Base-by-base conservation (phyloP, 2,888 invertebrate genomes). In the Bhutanitis thaidina region DNA sequence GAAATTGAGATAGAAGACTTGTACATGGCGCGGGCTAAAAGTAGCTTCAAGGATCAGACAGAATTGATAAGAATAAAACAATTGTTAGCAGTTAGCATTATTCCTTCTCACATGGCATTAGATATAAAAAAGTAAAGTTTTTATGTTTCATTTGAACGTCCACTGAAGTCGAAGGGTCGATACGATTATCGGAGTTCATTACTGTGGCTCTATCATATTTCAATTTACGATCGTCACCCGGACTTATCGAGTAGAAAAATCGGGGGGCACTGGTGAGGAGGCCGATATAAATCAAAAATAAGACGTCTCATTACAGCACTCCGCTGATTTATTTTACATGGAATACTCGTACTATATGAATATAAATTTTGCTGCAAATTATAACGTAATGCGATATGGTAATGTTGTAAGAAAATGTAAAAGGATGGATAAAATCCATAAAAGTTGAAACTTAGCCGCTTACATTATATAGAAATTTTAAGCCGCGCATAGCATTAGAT, bases 171-270 rank as follows among this genome's bases (percentile, higher is more conserved):
- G 72, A 65, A 74, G 78, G 86, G 86, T 78, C 77, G 79, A 74
- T 71, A 71, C 70, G 77, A 82, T 82, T 82, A 80, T 72, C 63
- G 60, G 60, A 59, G 80, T 84, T 86, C 80, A 88, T 86, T 88
- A 87, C 77, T 73, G 74, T 66, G 77, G 84, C 84, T 89, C 86
- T 86, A 88, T 89, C 89, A 88, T 89, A 85, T 89, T 89, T 89
- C 89, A 89, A 89, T 88, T 89, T 89, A 87, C 78, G 88, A 87
- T 83, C 87, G 77, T 82, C 86, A 84, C 76, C 74, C 79, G 63
- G 75, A 73, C 80, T 88, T 87, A 89, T 86, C 80, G 86, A 78
- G 83, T 74, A 83, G 80, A 87, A 89, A 87, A 86, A 86, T 81
- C 77, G 68, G 76, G 69, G 85, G 82, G 81, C 69, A 75, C 71